These are phyloP conservation scores for Agrenia bidenticulata DNA, from an alignment of 2,888 invertebrate species.

Conservation along the genomic window DNA sequence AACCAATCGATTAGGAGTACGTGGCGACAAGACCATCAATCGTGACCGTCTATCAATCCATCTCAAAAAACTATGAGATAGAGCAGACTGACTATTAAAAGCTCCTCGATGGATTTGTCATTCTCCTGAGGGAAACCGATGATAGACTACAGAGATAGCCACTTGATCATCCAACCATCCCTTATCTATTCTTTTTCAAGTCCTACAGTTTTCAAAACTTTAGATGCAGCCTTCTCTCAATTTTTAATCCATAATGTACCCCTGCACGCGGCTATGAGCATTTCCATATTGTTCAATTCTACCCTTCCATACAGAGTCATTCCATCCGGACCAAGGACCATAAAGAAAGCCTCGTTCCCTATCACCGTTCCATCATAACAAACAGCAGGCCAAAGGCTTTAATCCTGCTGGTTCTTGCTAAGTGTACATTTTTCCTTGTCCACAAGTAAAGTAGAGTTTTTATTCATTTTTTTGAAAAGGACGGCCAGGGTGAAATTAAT, in stretches of 20 bases:
- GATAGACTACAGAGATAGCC: background rate
- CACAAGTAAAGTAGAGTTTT: too few relatives aligned
- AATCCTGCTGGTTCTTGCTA: constrained; percentile 1
- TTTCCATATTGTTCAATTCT: background rate
- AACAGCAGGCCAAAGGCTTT: background rate
- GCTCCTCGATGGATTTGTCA: background rate
- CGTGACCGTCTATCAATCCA: constrained; percentile 17
- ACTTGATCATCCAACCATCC: constrained; percentile 8
- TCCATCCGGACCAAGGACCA: background rate
- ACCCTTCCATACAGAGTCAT: background rate
- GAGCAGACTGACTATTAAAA: background rate
- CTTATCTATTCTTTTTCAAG: background rate
- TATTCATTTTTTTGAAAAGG: too few relatives aligned
- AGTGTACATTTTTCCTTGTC: background rate
- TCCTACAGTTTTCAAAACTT: background rate
- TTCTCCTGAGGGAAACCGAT: background rate
- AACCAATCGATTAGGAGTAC: constrained; percentile 53
- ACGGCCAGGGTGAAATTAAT: too few relatives aligned
- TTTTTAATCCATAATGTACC: too few relatives aligned
- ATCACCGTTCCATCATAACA: background rate
- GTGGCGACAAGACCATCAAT: constrained; percentile 37
- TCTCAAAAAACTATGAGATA: too few relatives aligned
- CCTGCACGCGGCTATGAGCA: background rate
- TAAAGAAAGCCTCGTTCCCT: too few relatives aligned
- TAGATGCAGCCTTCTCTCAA: background rate